Evolutionary conservation across 2,797 vertebrate genomes (phyloP).

Genomic region (Echeneis naucrates): DNA sequence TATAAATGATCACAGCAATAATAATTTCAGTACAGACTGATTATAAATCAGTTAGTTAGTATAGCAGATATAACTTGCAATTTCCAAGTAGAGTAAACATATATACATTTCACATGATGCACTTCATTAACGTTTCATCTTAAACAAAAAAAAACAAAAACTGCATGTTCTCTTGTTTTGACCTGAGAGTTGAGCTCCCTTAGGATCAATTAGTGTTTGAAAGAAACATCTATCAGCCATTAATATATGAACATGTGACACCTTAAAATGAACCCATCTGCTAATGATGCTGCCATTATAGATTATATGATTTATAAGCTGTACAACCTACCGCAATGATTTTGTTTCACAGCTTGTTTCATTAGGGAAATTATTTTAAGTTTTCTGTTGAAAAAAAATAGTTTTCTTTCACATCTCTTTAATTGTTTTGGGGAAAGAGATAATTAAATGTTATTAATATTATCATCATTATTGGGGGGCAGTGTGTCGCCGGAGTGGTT

Average conservation of each 20-base stretch:
- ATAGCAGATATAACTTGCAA: not conserved
- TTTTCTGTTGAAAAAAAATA: no score
- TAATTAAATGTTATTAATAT: no score
- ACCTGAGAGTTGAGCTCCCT: constrained; percentile 12
- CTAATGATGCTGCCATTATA: not conserved
- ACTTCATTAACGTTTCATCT: not conserved
- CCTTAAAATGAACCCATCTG: not conserved
- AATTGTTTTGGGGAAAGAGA: no score
- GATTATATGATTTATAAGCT: no score
- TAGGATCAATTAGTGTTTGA: constrained; percentile 24
- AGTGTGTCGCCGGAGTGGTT: no score
- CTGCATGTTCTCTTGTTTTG: constrained; percentile 15
- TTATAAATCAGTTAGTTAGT: not conserved
- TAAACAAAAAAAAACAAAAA: constrained; percentile 17
- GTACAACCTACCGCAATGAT: no score
- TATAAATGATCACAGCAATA: not conserved
- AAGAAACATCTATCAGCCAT: no score
- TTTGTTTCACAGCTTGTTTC: no score
- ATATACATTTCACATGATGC: constrained; percentile 2
- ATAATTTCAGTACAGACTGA: not conserved
- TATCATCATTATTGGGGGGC: no score
- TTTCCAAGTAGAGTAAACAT: not conserved
- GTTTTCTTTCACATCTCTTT: no score
- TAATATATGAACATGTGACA: no score
- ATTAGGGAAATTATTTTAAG: no score